Evolutionary conservation across 2,888 invertebrate genomes (phyloP).

Genomic region (Ecliptopera silaceata): DNA sequence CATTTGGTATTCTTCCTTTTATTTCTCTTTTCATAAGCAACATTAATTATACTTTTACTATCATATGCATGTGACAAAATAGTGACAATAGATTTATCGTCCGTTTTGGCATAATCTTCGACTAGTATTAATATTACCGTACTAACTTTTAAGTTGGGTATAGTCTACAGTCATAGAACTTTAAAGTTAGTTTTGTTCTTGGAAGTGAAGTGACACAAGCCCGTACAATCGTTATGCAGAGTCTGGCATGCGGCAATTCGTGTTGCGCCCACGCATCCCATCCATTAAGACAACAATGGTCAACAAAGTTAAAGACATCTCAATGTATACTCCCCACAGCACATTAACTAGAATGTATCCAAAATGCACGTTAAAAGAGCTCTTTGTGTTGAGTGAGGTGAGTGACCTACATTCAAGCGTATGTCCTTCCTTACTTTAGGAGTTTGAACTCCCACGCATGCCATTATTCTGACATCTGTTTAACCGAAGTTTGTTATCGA

Average conservation of each 20-base stretch:
- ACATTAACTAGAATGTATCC: conserved; percentile 18
- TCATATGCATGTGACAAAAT: neutral
- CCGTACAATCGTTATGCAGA: conserved; percentile 31
- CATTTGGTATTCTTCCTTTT: no score
- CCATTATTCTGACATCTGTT: conserved; percentile 42
- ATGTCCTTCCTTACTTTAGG: conserved; percentile 38
- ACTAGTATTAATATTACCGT: neutral
- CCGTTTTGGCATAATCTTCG: no score
- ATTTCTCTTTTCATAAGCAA: no score
- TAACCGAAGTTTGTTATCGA: conserved; percentile 44
- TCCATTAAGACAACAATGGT: conserved; percentile 34
- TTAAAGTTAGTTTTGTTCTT: neutral
- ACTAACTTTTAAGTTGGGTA: neutral
- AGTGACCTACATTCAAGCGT: conserved; percentile 34
- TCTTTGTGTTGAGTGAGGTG: conserved; percentile 30
- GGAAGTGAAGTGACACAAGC: conserved; percentile 9
- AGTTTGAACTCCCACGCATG: conserved; percentile 39
- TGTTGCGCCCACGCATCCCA: conserved; percentile 35
- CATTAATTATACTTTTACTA: no score
- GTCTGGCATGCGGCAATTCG: conserved; percentile 33
- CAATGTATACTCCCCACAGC: conserved; percentile 30
- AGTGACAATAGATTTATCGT: no score
- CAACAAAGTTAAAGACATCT: conserved; percentile 39
- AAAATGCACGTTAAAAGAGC: conserved; percentile 6
- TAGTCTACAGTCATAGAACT: neutral